Base-by-base conservation (phyloP, 2,888 invertebrate genomes). In the Octodonta nipae region DNA sequence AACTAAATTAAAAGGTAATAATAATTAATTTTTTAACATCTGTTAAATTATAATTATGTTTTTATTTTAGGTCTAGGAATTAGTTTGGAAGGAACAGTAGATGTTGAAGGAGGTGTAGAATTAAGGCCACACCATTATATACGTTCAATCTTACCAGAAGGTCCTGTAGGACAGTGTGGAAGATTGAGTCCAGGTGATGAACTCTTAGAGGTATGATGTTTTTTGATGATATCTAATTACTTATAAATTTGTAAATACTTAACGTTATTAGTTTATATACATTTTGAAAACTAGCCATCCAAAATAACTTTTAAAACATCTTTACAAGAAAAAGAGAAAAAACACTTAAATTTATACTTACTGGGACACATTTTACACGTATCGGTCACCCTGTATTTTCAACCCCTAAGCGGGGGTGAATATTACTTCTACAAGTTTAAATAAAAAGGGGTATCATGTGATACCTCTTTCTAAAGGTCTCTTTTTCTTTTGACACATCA, bases 81-180 rank as follows among this genome's bases (percentile, higher is more conserved):
- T 51, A 95, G 92, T 60, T 70, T 96, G 42, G 95, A 96, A 65
- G 96, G 98, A 16, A 98, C 96, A 0, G 96, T 95, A 8, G 96
- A 98, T 56, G 93, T 44, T 2, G 95, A 96, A 65, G 84, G 87
- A 48, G 98, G 96, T 2, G 76, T 85, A 46, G 96, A 98, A 67
- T 78, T 93, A 24, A 74, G 93, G 47, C 96, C 98, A n/a, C 95
- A 95, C 66, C 96, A 96, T 66, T 96, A 92, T 58, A 95, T 98
- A 50, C 75, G 96, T 45, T 89, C 91, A 16, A 92, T 98, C 46
- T 71, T 95, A 37, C 84, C 88, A 5, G 91, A 95, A 55, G 96
- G 98, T 3, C 96, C 98, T 0, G 93, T 96, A 0, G 96, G 93
- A 2, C 73, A 78, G 46, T 89, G 91, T 56, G 89, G 87, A 2